These are phyloP conservation scores for Notolabrus celidotus DNA, from an alignment of 2,797 vertebrate genomes.

Conservation along the genomic window DNA sequence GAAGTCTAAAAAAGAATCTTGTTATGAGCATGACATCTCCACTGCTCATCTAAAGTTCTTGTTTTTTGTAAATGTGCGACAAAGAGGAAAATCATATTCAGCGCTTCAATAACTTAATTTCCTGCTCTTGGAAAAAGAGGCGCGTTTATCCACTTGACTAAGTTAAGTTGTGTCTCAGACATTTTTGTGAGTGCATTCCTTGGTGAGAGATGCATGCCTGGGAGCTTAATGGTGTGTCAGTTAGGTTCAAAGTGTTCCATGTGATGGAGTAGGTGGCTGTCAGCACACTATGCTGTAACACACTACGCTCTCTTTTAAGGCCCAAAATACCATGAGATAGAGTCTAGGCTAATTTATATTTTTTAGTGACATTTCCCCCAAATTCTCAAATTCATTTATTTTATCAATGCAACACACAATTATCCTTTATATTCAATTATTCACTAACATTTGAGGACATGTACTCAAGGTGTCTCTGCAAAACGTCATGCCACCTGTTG, in stretches of 20 bases:
- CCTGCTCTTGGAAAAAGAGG: slow-evolving; percentile 32
- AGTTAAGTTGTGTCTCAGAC: slow-evolving; percentile 58
- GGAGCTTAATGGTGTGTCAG: slow-evolving; percentile 70
- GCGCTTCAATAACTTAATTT: slow-evolving; percentile 35
- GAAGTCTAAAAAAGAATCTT: background rate
- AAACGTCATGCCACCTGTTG: slow-evolving; percentile 49
- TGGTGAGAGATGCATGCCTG: slow-evolving; percentile 64
- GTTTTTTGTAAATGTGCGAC: slow-evolving; percentile 29
- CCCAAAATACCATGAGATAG: slow-evolving; percentile 42
- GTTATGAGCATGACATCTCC: slow-evolving; percentile 2
- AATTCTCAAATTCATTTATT: too few species aligned
- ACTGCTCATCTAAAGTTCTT: background rate
- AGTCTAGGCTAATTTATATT: background rate
- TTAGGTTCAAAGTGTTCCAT: slow-evolving; percentile 63
- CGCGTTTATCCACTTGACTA: slow-evolving; percentile 52
- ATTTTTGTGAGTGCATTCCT: slow-evolving; percentile 72
- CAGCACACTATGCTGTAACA: slow-evolving; percentile 52
- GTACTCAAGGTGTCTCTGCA: slow-evolving; percentile 1
- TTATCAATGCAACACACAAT: background rate
- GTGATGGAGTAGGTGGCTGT: slow-evolving; percentile 74
- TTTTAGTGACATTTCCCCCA: too few species aligned
- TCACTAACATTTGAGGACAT: too few species aligned
- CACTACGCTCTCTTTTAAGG: slow-evolving; percentile 30
- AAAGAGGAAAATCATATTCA: slow-evolving; percentile 12
- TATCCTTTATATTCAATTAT: background rate